Conservation (phyloP, 2,113 vertebrate species). For the Burhinus bistriatus region DNA sequence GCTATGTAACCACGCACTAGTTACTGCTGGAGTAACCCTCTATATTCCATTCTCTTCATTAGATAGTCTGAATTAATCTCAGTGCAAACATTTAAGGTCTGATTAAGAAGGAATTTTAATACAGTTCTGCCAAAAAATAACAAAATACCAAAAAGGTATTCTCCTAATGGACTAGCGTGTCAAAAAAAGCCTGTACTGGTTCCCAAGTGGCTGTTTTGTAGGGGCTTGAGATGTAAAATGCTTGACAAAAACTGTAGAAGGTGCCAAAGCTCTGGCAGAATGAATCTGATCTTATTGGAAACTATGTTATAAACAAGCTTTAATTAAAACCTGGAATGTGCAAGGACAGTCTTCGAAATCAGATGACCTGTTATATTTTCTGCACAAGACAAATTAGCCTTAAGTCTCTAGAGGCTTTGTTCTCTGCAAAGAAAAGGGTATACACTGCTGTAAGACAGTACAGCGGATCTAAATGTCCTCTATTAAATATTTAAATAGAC, state of each 20-base stretch:
- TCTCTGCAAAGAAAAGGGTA: neutral
- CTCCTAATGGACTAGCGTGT: neutral
- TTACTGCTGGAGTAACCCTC: neutral
- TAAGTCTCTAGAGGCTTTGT: neutral
- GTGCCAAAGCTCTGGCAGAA: neutral
- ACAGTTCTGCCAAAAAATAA: neutral
- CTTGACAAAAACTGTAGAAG: neutral
- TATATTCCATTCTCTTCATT: neutral
- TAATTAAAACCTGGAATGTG: neutral
- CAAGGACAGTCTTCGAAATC: neutral
- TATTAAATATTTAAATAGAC: neutral
- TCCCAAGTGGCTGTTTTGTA: neutral
- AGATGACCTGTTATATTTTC: neutral
- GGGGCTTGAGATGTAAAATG: neutral
- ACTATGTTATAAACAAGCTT: neutral
- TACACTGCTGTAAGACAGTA: neutral
- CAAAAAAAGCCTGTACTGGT: neutral
- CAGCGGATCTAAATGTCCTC: neutral
- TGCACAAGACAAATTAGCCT: neutral
- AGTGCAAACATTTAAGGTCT: neutral
- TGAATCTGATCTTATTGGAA: neutral
- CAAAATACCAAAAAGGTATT: neutral
- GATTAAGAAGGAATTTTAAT: neutral
- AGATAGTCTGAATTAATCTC: neutral
- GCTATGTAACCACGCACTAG: neutral